Evolutionary conservation across 1,140 invertebrate species (phyloP).

Genomic region (Pomacea maculata): DNA sequence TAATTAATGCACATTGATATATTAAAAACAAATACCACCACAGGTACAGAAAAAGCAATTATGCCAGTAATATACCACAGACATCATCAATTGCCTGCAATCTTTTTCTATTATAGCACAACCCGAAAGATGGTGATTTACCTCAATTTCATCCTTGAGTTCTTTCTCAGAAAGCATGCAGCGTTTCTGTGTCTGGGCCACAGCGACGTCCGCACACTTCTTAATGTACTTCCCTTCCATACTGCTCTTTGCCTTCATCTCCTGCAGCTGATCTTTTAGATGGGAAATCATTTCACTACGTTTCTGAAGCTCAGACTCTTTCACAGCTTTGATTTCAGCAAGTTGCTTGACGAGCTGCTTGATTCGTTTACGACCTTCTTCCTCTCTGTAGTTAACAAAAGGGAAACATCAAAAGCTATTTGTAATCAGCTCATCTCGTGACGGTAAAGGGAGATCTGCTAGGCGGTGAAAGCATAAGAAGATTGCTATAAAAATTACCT

Average conservation of each 20-base stretch:
- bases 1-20: neutral
- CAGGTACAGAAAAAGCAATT: neutral
- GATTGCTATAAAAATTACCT: too few relatives aligned
- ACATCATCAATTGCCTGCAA: neutral
- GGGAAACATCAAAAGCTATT: too few relatives aligned
- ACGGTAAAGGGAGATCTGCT: too few relatives aligned
- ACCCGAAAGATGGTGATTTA: conserved; percentile 23
- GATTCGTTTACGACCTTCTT: conserved; percentile 59
- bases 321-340: conserved; percentile 59
- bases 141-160: conserved; percentile 58
- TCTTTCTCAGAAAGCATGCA: conserved; percentile 56
- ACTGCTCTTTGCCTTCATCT: conserved; percentile 60
- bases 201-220: conserved; percentile 60
- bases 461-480: too few relatives aligned
- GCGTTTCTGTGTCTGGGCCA: conserved; percentile 62
- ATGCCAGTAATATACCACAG: neutral
- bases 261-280: conserved; percentile 60
- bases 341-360: conserved; percentile 55
- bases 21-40: neutral
- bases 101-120: neutral
- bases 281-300: conserved; percentile 65
- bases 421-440: too few relatives aligned
- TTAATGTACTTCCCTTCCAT: conserved; percentile 66
- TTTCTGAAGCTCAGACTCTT: conserved; percentile 61
- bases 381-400: conserved; percentile 43